Percentiles rank a stretch among this genome's conserved stretches.
Evolutionary conservation across 2,113 vertebrate species (phyloP).

Genomic region (Paramormyrops kingsleyae): DNA sequence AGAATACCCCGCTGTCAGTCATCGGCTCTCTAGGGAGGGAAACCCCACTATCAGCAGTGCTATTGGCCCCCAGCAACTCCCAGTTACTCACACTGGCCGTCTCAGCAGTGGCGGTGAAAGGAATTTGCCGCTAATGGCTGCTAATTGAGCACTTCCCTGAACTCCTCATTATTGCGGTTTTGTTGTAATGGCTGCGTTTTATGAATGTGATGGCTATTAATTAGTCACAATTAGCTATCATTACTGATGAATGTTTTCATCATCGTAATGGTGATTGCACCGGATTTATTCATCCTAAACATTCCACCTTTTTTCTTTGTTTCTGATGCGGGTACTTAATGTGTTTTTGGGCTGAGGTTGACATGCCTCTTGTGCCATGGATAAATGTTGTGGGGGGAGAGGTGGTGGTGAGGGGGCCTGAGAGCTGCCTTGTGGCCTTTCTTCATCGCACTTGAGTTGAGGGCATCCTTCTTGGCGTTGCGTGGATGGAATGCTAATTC

Average conservation of each 20-base stretch:
- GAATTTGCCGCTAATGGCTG: neutral
- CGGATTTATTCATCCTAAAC: neutral
- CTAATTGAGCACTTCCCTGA: constrained; percentile 1
- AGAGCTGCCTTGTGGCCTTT: neutral
- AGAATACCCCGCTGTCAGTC: neutral
- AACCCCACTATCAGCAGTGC: neutral
- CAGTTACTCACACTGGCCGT: neutral
- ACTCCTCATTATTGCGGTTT: neutral
- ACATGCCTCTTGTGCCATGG: neutral
- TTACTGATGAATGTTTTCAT: neutral
- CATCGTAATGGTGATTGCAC: neutral
- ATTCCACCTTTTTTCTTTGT: neutral
- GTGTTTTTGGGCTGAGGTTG: neutral
- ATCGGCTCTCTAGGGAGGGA: neutral
- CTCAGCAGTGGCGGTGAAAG: neutral
- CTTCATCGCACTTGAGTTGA: neutral
- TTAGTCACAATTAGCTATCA: neutral
- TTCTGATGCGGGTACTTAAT: neutral
- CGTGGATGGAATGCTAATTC: neutral
- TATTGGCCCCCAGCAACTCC: neutral
- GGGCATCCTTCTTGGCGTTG: neutral
- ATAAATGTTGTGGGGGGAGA: neutral
- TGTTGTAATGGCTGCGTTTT: neutral
- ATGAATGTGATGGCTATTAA: neutral
- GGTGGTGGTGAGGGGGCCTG: neutral